phyloP scores from a whole-genome alignment of 2,797 vertebrate genomes.

The Paratrypauchen microcephalus region DNA sequence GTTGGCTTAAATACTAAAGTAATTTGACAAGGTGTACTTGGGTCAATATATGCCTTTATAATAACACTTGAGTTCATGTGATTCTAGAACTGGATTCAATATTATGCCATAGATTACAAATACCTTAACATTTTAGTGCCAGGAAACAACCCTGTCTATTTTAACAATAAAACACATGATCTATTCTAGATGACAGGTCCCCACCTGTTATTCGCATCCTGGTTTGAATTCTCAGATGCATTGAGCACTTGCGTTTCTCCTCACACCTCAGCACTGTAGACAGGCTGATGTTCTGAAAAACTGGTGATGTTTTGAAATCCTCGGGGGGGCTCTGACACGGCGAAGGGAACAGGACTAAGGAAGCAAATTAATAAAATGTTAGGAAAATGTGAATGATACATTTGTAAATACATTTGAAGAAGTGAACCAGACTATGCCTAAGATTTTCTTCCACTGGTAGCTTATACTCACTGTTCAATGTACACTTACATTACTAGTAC shows the following conservation, averaged over 20 bases:
- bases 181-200: slow-evolving; percentile 1
- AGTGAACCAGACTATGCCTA: not conserved
- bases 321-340: slow-evolving; percentile 41
- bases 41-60: not conserved
- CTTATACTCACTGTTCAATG: not conserved
- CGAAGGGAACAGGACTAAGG: slow-evolving; percentile 45
- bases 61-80: no score
- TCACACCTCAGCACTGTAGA: slow-evolving; percentile 72
- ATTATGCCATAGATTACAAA: not conserved
- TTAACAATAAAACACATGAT: not conserved
- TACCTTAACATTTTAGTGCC: not conserved
- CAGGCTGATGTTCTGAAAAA: slow-evolving; percentile 64
- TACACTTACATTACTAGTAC: not conserved
- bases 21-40: not conserved
- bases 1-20: no score
- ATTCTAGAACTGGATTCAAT: not conserved
- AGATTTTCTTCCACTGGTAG: not conserved
- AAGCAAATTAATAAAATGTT: not conserved
- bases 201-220: slow-evolving; percentile 60
- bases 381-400: not conserved
- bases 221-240: slow-evolving; percentile 59
- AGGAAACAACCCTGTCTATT: not conserved
- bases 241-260: slow-evolving; percentile 61
- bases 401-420: not conserved
- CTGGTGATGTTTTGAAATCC: slow-evolving; percentile 23